phyloP scores from a whole-genome alignment of 2,888 invertebrate species.

The Dorcus hopei region DNA sequence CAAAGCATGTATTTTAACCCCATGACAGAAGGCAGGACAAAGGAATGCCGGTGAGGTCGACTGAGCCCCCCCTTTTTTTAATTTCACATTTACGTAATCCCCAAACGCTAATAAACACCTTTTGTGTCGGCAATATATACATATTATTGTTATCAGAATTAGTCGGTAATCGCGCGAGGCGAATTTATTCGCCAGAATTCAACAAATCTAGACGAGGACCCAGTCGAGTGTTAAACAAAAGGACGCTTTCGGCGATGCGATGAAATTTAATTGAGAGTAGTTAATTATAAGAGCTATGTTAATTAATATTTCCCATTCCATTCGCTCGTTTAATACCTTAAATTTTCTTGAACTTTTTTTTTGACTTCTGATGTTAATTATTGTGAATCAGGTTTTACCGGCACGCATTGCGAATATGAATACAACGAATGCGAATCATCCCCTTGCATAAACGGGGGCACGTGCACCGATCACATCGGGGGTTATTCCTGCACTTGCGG shows the following conservation, averaged over 20 bases:
- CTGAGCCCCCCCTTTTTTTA: too few species aligned
- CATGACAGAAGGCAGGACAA: too few species aligned
- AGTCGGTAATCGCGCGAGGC: too few species aligned
- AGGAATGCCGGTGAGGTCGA: too few species aligned
- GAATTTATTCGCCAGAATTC: too few species aligned
- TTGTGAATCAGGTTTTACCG: slow-evolving; percentile 61
- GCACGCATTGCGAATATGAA: slow-evolving; percentile 69
- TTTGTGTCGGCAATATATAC: too few species aligned
- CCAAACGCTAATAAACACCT: too few species aligned
- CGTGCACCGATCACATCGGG: slow-evolving; percentile 70
- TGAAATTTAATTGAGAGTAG: slow-evolving; percentile 15
- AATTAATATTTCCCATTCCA: slow-evolving; percentile 13
- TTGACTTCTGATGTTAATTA: background rate
- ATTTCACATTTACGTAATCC: too few species aligned
- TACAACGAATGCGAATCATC: slow-evolving; percentile 75
- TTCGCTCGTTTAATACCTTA: background rate
- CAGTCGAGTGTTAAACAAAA: slow-evolving; percentile 16
- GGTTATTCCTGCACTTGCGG: slow-evolving; percentile 66
- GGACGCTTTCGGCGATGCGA: background rate
- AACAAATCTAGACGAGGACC: background rate
- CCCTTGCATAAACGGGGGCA: slow-evolving; percentile 71
- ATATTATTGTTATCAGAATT: too few species aligned
- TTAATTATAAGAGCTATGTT: slow-evolving; percentile 17
- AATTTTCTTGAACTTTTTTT: background rate
- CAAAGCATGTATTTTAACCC: too few species aligned